Base-by-base conservation (phyloP, 2,113 vertebrate species). In the Podarcis raffonei region DNA sequence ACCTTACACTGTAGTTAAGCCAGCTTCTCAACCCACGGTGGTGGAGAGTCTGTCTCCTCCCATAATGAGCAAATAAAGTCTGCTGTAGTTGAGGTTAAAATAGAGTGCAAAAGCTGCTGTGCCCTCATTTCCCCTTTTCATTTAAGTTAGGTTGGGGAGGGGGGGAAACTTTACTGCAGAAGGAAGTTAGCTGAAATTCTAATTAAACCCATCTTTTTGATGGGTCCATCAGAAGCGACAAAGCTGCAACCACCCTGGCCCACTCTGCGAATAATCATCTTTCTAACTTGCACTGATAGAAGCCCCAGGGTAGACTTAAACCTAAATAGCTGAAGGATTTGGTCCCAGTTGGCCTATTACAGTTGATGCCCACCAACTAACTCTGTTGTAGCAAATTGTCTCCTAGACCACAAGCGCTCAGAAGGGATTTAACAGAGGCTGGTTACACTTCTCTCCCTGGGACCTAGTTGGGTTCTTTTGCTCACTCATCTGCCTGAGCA, bases 361-460 rank as follows among this genome's bases (percentile, higher is more conserved):
- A 82, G 74, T 86, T 74, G 32, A 23, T 37, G 57, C 30, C 27
- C 48, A 42, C 83, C 89, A 71, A 6, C 39, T 86, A 81, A 85
- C 57, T 81, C 18, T 86, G 12, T 13, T 86, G 84, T 85, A 83
- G 57, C 69, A 88, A 81, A 89, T 59, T 89, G 32, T 82, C 80
- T 89, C 11, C 77, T 39, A 48, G 78, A 84, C 69, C 78, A 3
- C 6, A 42, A 35, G 69, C 84, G 65, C 83, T 81, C 75, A 89
- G 39, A 22, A 74, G 80, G 59, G 25, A 48, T 30, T 84, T 89
- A 12, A 66, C 80, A 22, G 18, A 20, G 72, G 32, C 53, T 72
- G 37, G 16, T 90, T 0, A 80, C 65, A 57, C 23, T 84, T 85
- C 32, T 32, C 35, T 69, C 22, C 32, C 3, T 59, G 84, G 5